Conservation (phyloP, 1,140 invertebrate genomes). For the Macrocentrus cingulum region DNA sequence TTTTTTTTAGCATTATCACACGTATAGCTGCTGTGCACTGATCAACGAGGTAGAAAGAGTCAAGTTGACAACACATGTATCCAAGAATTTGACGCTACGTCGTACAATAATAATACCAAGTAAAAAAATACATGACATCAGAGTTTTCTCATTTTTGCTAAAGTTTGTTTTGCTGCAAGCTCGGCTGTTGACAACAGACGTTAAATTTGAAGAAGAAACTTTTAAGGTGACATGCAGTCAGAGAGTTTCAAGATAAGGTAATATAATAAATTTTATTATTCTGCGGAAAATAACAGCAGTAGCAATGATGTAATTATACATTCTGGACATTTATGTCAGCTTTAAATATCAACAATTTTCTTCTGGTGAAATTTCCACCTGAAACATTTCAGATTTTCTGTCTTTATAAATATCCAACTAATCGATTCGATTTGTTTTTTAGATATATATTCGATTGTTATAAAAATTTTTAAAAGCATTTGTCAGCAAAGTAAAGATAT, state of each 20-base stretch:
- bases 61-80: not conserved
- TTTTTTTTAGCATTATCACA: too few species aligned
- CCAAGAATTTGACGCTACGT: not conserved
- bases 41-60: too few species aligned
- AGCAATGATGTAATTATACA: too few species aligned
- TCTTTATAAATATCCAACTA: too few species aligned
- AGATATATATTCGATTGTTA: too few species aligned
- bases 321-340: too few species aligned
- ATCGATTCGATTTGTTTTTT: too few species aligned
- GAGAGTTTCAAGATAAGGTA: not conserved
- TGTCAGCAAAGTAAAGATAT: too few species aligned
- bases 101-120: not conserved
- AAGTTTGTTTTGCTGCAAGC: not conserved
- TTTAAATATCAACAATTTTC: not conserved
- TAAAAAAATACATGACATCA: not conserved
- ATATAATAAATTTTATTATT: not conserved
- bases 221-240: not conserved
- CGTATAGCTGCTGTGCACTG: too few species aligned
- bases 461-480: too few species aligned
- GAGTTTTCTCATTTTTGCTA: constrained; percentile 2
- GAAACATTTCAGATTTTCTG: too few species aligned
- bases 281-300: not conserved
- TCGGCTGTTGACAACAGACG: not conserved
- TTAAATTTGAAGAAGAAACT: not conserved
- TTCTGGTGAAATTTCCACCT: too few species aligned